Evolutionary conservation across 2,797 vertebrate species (phyloP).

Genomic region (Varecia variegata): DNA sequence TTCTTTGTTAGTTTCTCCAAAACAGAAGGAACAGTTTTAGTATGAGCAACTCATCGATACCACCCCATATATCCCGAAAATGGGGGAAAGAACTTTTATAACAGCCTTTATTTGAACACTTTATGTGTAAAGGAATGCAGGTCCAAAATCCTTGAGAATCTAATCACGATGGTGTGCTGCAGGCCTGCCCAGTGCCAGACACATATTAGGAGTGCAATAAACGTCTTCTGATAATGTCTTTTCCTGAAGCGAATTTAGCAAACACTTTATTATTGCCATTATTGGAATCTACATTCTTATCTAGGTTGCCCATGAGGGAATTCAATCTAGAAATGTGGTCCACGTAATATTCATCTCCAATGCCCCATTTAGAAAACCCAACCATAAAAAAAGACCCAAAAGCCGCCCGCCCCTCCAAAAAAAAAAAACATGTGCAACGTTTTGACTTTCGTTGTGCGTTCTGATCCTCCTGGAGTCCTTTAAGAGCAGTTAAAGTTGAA

Average conservation of each 20-base stretch:
- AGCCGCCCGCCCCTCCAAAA: too few species aligned
- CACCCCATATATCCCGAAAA: not conserved
- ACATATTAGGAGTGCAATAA: not conserved
- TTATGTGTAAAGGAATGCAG: not conserved
- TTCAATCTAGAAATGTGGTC: not conserved
- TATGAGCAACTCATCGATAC: not conserved
- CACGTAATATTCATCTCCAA: not conserved
- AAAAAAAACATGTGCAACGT: fast-evolving
- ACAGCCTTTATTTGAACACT: not conserved
- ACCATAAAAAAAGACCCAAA: not conserved
- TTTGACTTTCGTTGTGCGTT: not conserved
- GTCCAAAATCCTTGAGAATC: not conserved
- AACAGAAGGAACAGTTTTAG: not conserved
- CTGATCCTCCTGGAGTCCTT: not conserved
- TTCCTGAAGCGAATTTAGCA: not conserved
- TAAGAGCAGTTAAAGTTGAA: not conserved
- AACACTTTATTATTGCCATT: not conserved
- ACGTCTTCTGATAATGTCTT: not conserved
- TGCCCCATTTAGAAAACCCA: not conserved
- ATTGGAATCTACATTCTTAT: not conserved
- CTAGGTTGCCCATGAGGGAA: not conserved
- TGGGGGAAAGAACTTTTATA: not conserved
- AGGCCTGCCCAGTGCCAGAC: not conserved
- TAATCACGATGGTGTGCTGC: too few species aligned
- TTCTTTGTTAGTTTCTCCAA: constrained; percentile 31